phyloP scores from a whole-genome alignment of 2,113 vertebrate genomes.

The Chlamydotis undulata region DNA sequence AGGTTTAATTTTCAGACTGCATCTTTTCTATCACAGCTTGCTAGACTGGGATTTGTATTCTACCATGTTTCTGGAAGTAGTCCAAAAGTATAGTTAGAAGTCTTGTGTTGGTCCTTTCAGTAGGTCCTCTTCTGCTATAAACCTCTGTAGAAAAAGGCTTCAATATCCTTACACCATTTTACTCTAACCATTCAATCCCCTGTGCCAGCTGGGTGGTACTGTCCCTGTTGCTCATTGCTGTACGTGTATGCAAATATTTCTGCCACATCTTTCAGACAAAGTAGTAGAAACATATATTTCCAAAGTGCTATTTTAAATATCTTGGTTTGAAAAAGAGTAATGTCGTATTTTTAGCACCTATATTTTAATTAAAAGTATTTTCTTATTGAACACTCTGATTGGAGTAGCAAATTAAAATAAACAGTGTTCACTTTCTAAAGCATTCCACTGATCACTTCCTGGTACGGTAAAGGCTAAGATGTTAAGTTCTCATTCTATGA shows the following conservation, averaged over 20 bases:
- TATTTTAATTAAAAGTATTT: slow-evolving; percentile 33
- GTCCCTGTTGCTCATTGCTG: neutral
- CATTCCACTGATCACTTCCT: slow-evolving; percentile 8
- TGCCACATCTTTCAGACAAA: neutral
- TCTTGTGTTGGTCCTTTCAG: neutral
- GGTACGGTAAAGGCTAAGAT: neutral
- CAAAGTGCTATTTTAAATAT: neutral
- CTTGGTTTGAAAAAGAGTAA: neutral
- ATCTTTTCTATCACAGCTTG: neutral
- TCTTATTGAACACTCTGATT: slow-evolving; percentile 35
- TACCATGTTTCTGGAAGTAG: neutral
- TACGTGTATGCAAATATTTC: neutral
- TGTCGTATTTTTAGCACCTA: neutral
- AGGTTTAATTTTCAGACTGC: neutral
- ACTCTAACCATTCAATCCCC: neutral
- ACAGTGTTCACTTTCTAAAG: neutral
- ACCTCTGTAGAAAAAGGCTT: neutral
- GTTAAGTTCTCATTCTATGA: neutral
- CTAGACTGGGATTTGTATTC: neutral
- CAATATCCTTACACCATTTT: neutral
- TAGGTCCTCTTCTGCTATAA: neutral
- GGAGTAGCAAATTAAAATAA: slow-evolving; percentile 36
- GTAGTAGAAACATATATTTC: neutral
- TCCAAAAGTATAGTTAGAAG: neutral
- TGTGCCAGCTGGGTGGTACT: neutral